phyloP scores from a whole-genome alignment of 2,888 invertebrate species.

The Dryobota labecula region DNA sequence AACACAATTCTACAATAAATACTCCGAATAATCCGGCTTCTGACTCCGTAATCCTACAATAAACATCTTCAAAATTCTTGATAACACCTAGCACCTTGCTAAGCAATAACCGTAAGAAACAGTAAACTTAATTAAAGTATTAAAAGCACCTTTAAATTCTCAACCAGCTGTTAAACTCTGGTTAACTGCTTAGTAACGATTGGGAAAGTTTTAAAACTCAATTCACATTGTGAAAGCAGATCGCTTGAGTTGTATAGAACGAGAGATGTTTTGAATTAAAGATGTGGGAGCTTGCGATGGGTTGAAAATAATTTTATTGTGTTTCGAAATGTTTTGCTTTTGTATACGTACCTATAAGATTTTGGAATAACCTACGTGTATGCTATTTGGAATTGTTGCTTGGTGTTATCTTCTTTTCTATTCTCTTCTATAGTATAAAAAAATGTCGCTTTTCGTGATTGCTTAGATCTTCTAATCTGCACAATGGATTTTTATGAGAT shows the following conservation, averaged over 20 bases:
- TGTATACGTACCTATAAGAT: neutral
- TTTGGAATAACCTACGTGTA: neutral
- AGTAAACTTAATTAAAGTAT: conserved; percentile 61
- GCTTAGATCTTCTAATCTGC: neutral
- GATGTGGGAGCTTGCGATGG: conserved; percentile 52
- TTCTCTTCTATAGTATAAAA: neutral
- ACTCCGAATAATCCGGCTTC: conserved; percentile 15
- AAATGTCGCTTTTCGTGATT: neutral
- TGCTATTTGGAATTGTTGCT: neutral
- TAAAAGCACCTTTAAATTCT: conserved; percentile 63
- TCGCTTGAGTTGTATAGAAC: conserved; percentile 64
- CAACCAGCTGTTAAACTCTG: conserved; percentile 58
- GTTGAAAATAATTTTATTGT: conserved; percentile 51
- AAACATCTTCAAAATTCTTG: conserved; percentile 25
- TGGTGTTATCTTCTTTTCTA: neutral
- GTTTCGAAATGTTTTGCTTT: conserved; percentile 18
- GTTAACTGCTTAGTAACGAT: conserved; percentile 69
- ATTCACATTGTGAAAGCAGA: conserved; percentile 68
- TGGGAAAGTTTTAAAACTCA: conserved; percentile 71
- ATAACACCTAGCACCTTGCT: conserved; percentile 13
- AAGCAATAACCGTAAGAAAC: conserved; percentile 38
- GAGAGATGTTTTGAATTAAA: conserved; percentile 68
- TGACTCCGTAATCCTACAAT: conserved; percentile 17
- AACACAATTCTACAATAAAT: conserved; percentile 10
- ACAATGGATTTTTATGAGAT: neutral